Conservation (phyloP, 2,113 vertebrate genomes). For the Ailuropoda melanoleuca region DNA sequence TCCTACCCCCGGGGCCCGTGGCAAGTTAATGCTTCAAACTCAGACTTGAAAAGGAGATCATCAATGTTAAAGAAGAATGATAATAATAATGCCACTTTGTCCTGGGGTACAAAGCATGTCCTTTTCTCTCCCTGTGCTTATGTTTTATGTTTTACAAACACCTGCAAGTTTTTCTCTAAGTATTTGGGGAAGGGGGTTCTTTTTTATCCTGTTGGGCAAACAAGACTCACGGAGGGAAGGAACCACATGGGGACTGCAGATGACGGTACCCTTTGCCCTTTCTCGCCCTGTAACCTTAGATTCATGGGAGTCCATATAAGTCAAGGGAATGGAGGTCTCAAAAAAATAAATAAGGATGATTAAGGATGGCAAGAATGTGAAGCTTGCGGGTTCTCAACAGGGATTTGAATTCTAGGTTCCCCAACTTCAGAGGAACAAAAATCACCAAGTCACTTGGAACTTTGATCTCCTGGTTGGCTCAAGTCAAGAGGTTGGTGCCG, state of each 20-base stretch:
- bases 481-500: neutral
- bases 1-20: neutral
- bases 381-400: neutral
- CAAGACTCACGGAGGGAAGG: neutral
- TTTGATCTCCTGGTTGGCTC: neutral
- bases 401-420: neutral
- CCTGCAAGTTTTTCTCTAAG: neutral
- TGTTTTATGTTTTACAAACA: neutral
- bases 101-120: neutral
- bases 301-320: neutral
- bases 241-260: accelerated
- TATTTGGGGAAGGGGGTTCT: neutral
- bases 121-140: neutral
- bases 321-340: neutral
- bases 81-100: neutral
- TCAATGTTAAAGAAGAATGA: neutral
- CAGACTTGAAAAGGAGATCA: neutral
- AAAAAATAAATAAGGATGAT: neutral
- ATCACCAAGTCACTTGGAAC: neutral
- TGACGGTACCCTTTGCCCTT: neutral
- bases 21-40: neutral
- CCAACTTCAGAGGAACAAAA: neutral
- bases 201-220: neutral
- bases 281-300: neutral
- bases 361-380: neutral